A percentile compares a stretch with the other conserved stretches of the same genome.
phyloP scores from a whole-genome alignment of 2,888 invertebrate species.

The Scelioninae gen. 1 region DNA sequence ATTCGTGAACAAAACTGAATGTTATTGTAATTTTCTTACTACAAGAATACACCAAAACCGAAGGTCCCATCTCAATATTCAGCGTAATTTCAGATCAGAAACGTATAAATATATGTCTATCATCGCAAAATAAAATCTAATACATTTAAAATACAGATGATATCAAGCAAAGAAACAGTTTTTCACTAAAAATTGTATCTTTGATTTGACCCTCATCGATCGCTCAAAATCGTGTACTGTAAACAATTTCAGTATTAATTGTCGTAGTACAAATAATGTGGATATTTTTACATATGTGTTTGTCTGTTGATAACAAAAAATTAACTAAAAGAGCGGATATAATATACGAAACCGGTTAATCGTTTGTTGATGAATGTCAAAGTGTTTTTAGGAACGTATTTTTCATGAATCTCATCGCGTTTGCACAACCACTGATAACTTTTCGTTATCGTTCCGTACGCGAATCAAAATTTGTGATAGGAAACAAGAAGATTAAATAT shows the following conservation, averaged over 20 bases:
- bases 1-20: neutral
- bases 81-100: conserved; percentile 27
- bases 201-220: neutral
- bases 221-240: conserved; percentile 55
- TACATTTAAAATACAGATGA: neutral
- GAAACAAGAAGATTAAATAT: neutral
- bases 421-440: conserved; percentile 8
- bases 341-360: conserved; percentile 38
- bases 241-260: conserved; percentile 68
- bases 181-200: no score
- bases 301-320: conserved; percentile 47
- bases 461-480: conserved; percentile 23
- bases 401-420: conserved; percentile 45
- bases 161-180: neutral
- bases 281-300: conserved; percentile 68
- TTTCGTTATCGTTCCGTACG: neutral
- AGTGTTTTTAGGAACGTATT: conserved; percentile 52
- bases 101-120: conserved; percentile 13
- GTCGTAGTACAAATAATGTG: conserved; percentile 64
- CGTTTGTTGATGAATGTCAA: conserved; percentile 59
- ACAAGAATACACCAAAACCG: conserved; percentile 9
- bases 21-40: conserved; percentile 5
- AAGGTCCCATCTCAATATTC: conserved; percentile 18
- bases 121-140: conserved; percentile 3
- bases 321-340: conserved; percentile 12